Percentiles rank a stretch among this genome's conserved stretches.
These are phyloP conservation scores for Jaculus jaculus DNA, from an alignment of 2,113 vertebrate species.

Conservation along the genomic window DNA sequence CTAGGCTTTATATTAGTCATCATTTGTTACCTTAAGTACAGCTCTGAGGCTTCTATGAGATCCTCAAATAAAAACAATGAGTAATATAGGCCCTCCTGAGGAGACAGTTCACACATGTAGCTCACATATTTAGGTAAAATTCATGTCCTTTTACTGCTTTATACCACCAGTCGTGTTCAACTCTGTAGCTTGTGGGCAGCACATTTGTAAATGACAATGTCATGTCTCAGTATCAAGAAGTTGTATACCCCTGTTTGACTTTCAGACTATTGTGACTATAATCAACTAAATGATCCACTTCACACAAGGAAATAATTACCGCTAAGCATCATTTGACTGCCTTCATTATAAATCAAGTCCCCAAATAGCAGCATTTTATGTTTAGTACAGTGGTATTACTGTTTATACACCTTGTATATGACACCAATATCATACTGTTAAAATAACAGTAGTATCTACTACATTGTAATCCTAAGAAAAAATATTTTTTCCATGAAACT, in stretches of 20 bases:
- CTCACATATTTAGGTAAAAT: not conserved
- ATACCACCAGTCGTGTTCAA: not conserved
- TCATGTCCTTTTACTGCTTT: not conserved
- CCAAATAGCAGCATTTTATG: not conserved
- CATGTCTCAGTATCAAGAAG: no score
- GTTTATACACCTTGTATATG: not conserved
- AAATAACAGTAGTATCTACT: not conserved
- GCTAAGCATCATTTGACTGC: not conserved
- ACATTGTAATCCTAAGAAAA: not conserved
- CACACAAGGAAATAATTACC: slow-evolving; percentile 14
- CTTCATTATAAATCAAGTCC: slow-evolving; percentile 6
- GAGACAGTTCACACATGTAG: not conserved
- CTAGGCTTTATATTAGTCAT: not conserved
- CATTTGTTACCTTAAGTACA: not conserved
- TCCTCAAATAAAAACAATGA: slow-evolving; percentile 1
- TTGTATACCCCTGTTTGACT: not conserved
- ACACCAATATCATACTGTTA: not conserved
- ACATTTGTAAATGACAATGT: no score
- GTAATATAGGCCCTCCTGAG: not conserved
- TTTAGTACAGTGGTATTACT: slow-evolving; percentile 1
- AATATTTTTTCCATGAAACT: no score
- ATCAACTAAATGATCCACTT: not conserved
- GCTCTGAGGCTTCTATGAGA: not conserved
- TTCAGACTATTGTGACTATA: not conserved
- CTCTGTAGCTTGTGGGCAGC: no score